Evolutionary conservation across 1,140 invertebrate species (phyloP).

Genomic region (Diprion similis): DNA sequence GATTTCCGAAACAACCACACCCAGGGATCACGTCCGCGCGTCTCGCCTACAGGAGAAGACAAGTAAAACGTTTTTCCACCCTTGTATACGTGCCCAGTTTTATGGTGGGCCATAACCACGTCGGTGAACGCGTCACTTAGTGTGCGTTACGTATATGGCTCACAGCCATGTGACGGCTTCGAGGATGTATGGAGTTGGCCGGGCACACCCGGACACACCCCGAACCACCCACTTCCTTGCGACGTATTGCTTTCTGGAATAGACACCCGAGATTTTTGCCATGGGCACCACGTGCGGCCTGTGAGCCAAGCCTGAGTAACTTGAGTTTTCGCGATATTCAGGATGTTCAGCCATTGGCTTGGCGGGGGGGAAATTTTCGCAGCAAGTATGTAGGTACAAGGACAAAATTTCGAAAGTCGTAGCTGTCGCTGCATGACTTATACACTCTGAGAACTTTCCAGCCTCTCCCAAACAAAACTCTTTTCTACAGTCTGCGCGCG

Average conservation of each 20-base stretch:
- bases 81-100: not conserved
- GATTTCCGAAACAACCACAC: not conserved
- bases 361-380: not conserved
- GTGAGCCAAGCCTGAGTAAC: too few relatives aligned
- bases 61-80: conserved; percentile 7
- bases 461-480: not conserved
- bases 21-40: not conserved
- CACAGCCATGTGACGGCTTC: not conserved
- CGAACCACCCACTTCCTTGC: conserved; percentile 6
- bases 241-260: conserved; percentile 7
- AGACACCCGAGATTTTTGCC: conserved; percentile 3
- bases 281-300: not conserved
- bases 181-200: not conserved
- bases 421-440: too few relatives aligned
- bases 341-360: not conserved
- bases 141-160: not conserved
- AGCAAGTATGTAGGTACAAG: not conserved
- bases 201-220: not conserved
- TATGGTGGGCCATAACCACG: not conserved
- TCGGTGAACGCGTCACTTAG: not conserved
- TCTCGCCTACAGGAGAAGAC: not conserved
- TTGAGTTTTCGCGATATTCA: not conserved
- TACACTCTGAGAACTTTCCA: too few relatives aligned
- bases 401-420: too few relatives aligned
- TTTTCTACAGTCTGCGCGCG: not conserved